Base-by-base conservation (phyloP, 2,797 vertebrate genomes). In the Argyrosomus regius region DNA sequence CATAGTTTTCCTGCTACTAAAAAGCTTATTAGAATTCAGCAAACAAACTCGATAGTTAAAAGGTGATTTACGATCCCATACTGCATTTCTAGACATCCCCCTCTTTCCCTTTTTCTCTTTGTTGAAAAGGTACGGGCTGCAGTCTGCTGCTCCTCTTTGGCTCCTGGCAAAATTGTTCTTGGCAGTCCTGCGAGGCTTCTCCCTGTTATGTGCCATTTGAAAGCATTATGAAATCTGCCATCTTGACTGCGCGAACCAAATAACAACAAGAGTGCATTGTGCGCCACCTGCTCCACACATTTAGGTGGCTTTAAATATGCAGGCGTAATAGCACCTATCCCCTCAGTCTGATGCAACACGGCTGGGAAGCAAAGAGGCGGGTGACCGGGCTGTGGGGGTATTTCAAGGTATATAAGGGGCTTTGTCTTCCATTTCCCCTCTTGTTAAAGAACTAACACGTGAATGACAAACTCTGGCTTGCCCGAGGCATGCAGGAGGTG, bases 221-320 rank as follows among this genome's bases (percentile, higher is more conserved):
- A 94, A 93, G 94, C 92, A 91, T 94, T 94, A 91, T 87, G 88
- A 95, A 93, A 94, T 90, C 92, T 94, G 94, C 93, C 93, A 93
- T 94, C 93, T 93, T 94, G 92, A 94, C 93, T 91, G 91, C 74
- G 78, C 76, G 75, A 89, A 92, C 92, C 93, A 94, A 95, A 95
- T 93, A 93, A 95, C 93, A 95, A 94, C 92, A 94, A 94, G 92
- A 93, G 88, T 89, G 94, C 91, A 94, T 95, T 94, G 93, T 93
- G 87, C 83, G 77, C 94, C 95, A 95, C 94, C 94, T 96, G 94
- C 92, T 95, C 91, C 90, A 91, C 91, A 93, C 91, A 88, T 91
- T 92, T 91, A 94, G 93, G 91, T 94, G 91, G 89, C 87, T 93
- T 93, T 94, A 90, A 95, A 95, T 91, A 93, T 89, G 89, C 93